Base-by-base conservation (phyloP, 2,888 invertebrate species). In the Drosophila picticornis region DNA sequence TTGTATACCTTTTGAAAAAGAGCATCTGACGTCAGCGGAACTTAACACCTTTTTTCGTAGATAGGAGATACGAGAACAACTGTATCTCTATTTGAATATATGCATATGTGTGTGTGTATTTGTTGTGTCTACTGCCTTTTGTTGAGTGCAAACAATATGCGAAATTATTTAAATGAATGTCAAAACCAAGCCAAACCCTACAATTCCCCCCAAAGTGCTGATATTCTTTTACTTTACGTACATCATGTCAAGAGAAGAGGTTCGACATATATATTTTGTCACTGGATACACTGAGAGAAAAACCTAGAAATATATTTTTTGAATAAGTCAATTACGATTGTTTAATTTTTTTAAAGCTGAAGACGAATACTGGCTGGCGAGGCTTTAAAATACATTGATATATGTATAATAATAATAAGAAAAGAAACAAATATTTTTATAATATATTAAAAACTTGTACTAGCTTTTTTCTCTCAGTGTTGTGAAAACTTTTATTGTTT, bases 101-200 rank as follows among this genome's bases (percentile, higher is more conserved):
- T 31, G 6, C 46, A 34, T 32, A 0, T 32, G 9, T 32, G 13
- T 56, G 31, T 55, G 10, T 16, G n/a, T 19, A 4, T 32, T 31
- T 36, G n/a, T 19, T 46, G 57, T 75, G 52, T 75, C 46, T 66
- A 58, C 48, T 48, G 72, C 64, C 80, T 77, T 81, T 80, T 79
- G 83, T 83, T 76, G 53, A 51, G 56, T 77, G 73, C 86, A 80
- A 86, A 89, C 79, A 89, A 89, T 84, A 87, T 71, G 83, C 75
- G 75, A 90, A 90, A 81, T 88, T 85, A 90, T 85, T 88, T 75
- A 71, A 90, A 89, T 69, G 70, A 76, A 72, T 58, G 57, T 40
- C 40, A 25, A 46, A 46, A 25, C 16, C 46, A 46, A 46, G 29
- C n/a, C 40, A 4, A 29, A 38, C 56, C 38, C 27, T n/a, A 16